Conservation (phyloP, 2,888 invertebrate genomes). For the Eucera pruinosa region DNA sequence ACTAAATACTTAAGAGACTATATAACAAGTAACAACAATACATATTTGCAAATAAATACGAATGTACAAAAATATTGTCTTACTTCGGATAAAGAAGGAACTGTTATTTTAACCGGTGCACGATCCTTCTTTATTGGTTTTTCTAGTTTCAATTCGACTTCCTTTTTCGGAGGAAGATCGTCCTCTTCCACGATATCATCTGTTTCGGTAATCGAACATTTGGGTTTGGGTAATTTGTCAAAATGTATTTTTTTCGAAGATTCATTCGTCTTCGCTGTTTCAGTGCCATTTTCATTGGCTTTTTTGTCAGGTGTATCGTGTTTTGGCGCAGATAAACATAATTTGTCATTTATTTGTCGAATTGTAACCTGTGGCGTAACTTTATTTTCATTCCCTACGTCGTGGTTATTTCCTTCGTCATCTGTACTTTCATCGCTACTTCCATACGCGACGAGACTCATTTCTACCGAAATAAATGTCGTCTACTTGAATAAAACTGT, state of each 20-base stretch:
- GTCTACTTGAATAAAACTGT: slow-evolving; percentile 21
- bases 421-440: slow-evolving; percentile 81
- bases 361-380: background rate
- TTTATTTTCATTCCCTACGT: background rate
- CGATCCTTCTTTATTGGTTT: slow-evolving; percentile 78
- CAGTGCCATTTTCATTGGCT: background rate
- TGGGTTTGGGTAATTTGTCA: slow-evolving; percentile 85
- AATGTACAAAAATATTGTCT: slow-evolving; percentile 57
- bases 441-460: slow-evolving; percentile 82
- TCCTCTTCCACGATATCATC: slow-evolving; percentile 85
- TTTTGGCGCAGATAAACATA: slow-evolving; percentile 78
- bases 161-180: slow-evolving; percentile 84
- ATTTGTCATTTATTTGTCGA: slow-evolving; percentile 38
- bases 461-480: slow-evolving; percentile 49
- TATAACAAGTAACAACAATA: too few species aligned
- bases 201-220: slow-evolving; percentile 49
- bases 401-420: slow-evolving; percentile 70
- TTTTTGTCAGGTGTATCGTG: slow-evolving; percentile 2
- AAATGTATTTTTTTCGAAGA: slow-evolving; percentile 69
- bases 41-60: too few species aligned
- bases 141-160: slow-evolving; percentile 72
- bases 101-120: slow-evolving; percentile 87
- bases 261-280: background rate
- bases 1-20: too few species aligned
- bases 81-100: slow-evolving; percentile 89